These are phyloP conservation scores for Gallinago undulata DNA, from an alignment of 2,113 vertebrate species.

Conservation along the genomic window DNA sequence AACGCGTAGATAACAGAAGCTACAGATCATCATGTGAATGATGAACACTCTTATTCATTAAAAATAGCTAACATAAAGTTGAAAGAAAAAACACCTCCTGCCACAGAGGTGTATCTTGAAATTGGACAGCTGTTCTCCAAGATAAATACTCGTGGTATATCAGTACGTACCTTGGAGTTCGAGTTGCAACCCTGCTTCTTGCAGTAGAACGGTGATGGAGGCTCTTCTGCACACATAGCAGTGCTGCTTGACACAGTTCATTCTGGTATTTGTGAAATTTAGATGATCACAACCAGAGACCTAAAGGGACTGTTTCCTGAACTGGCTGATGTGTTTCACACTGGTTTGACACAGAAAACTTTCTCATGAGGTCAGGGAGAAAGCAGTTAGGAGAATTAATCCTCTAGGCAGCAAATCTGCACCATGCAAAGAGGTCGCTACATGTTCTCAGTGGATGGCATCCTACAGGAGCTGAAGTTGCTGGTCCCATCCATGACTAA, in stretches of 20 bases:
- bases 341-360: background rate
- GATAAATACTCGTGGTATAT: background rate
- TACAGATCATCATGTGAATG: background rate
- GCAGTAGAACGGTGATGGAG: accelerated
- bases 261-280: background rate
- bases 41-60: background rate
- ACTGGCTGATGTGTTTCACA: background rate
- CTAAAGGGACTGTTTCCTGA: background rate
- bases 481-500: background rate
- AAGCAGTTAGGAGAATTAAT: background rate
- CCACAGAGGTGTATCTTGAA: background rate
- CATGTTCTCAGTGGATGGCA: background rate
- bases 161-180: background rate
- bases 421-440: background rate
- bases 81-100: background rate
- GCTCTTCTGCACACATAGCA: background rate
- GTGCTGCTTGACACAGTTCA: background rate
- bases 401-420: background rate
- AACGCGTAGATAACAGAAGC: background rate
- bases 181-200: background rate
- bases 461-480: background rate
- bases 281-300: background rate
- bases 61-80: background rate
- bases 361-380: background rate
- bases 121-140: background rate